Evolutionary conservation across 35 echinoderm and acorn worm genomes (phyloP), one percentile per base, ranked within the genome.

Genomic region (Apostichopus japonicus): DNA sequence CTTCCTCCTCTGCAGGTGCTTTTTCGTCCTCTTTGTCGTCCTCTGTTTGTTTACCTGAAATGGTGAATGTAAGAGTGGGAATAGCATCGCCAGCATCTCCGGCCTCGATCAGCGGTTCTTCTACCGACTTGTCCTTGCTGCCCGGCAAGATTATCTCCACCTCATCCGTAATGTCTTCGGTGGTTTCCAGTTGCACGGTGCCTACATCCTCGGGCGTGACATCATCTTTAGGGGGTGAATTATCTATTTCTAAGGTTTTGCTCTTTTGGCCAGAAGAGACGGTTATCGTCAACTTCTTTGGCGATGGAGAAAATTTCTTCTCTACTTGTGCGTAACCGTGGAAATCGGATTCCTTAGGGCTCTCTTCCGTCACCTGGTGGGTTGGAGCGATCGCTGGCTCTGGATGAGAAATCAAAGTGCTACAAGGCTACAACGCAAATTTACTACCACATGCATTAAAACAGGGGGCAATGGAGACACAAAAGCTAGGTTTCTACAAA

Each of bases 251-350:
- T 44, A 94, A 27, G 13, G 90, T 84, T 65, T 94, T 94, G 16
- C 78, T 91, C 80, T 92, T 94, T 53, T 94, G 89, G 8, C 93
- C 93, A 1, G 93, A 94, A 53, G 93, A 84, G 78, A 94, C 93
- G 16, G 93, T 94, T 5, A 94, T 77, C 14, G 90, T 94, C 77
- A 90, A 72, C 90, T 91, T 94, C 21, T 81, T 61, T 13, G 76
- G 86, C 21, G 77, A 7, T 10, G 79, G 33, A 21, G 89, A 44
- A n/a, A 78, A 44, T 72, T 87, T 62, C 19, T 65, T 92, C 13
- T 86, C 79, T 3, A 94, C 93, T 62, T 91, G 79, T 24, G 93
- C 93, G 55, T 92, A 94, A 80, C 93, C 93, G 17, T 94, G 93
- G 58, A 90, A 88, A 19, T 79, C 72, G 23, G 52, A 44, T 25